These are phyloP conservation scores for Pterocles burchelli DNA, from an alignment of 2,113 vertebrate species.

Conservation along the genomic window DNA sequence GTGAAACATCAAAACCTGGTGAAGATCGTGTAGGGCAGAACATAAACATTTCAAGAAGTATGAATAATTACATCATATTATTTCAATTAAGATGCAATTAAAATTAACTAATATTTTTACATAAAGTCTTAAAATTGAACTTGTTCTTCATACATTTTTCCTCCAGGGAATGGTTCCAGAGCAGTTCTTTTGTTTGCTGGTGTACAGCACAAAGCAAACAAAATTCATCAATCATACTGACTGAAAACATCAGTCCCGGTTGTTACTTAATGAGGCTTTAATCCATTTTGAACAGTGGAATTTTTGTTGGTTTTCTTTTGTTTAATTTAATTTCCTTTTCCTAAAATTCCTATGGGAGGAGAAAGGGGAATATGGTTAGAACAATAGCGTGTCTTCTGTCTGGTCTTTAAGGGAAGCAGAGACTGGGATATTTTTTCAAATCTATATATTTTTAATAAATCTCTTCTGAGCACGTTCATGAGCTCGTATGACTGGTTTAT, in stretches of 20 bases:
- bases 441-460: not conserved
- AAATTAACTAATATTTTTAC: not conserved
- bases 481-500: not conserved
- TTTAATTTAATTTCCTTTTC: not conserved
- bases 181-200: not conserved
- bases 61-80: not conserved
- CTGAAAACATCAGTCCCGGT: not conserved
- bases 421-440: not conserved
- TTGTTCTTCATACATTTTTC: not conserved
- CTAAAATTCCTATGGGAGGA: not conserved
- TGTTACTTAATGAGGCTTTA: constrained; percentile 39
- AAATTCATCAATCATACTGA: constrained; percentile 24
- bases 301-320: not conserved
- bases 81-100: not conserved
- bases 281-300: not conserved
- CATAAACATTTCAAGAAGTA: not conserved
- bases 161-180: not conserved
- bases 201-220: not conserved
- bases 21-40: not conserved
- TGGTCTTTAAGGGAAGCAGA: not conserved
- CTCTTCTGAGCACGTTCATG: not conserved
- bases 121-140: not conserved
- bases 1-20: not conserved
- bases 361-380: not conserved
- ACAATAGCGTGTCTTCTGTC: not conserved